Percentiles rank a stretch among this genome's conserved stretches.
Evolutionary conservation across 2,797 vertebrate genomes (phyloP).

Genomic region (Anguilla obscura): DNA sequence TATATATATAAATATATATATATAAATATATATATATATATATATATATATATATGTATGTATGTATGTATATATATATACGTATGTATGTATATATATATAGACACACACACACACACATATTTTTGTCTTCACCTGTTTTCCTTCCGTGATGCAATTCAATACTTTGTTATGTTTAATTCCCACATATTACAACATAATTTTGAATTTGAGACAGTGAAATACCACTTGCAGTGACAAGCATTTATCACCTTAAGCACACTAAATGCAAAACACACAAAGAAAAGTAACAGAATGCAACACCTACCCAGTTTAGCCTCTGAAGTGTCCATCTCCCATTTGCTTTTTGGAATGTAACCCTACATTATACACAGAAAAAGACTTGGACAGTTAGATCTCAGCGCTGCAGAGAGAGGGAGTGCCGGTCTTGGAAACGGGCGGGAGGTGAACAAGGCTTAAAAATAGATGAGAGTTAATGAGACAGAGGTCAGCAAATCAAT

Average conservation of each 20-base stretch:
- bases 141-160: too few relatives aligned
- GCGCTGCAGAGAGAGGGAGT: slow-evolving; percentile 40
- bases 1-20: too few relatives aligned
- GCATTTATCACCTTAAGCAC: neutral
- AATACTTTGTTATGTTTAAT: neutral
- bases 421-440: slow-evolving; percentile 52
- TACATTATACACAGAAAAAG: slow-evolving; percentile 95
- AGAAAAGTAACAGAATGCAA: slow-evolving; percentile 32
- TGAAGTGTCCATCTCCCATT: slow-evolving; percentile 99
- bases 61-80: too few relatives aligned
- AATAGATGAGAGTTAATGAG: slow-evolving; percentile 49
- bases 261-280: neutral
- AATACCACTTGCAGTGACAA: neutral
- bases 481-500: slow-evolving; percentile 51
- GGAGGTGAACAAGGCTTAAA: slow-evolving; percentile 59
- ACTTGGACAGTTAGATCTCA: slow-evolving; percentile 89
- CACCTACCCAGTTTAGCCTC: slow-evolving; percentile 98
- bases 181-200: neutral
- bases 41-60: too few relatives aligned
- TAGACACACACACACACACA: too few relatives aligned
- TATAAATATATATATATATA: too few relatives aligned
- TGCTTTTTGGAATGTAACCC: slow-evolving; percentile 99
- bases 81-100: too few relatives aligned
- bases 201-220: neutral
- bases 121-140: too few relatives aligned